A percentile compares a stretch with the other conserved stretches of the same genome.
Evolutionary conservation across 2,113 vertebrate genomes (phyloP).

Genomic region (Ursus arctos): DNA sequence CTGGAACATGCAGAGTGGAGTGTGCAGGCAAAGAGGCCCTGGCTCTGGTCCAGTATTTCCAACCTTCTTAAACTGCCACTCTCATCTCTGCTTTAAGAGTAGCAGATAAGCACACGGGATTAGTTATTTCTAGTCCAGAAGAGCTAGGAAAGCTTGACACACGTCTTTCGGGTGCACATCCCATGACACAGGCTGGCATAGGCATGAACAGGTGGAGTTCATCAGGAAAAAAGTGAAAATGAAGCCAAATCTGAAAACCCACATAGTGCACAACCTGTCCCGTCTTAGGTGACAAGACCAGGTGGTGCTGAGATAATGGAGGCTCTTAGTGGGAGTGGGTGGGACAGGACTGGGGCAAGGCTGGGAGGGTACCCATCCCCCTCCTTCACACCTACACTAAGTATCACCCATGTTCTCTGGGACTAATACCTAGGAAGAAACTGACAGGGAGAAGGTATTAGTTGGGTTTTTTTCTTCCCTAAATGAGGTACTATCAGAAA

Average conservation of each 20-base stretch:
- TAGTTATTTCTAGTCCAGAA: conserved; percentile 61
- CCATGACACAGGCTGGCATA: neutral
- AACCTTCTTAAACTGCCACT: conserved; percentile 85
- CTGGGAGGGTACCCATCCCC: neutral
- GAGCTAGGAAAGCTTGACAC: conserved; percentile 71
- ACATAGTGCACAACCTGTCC: neutral
- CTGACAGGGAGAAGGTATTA: neutral
- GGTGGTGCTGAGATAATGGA: conserved; percentile 45
- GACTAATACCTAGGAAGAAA: conserved; percentile 43
- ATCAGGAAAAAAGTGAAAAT: conserved; percentile 10
- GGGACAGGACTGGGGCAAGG: neutral
- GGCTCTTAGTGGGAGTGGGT: neutral
- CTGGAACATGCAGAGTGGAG: conserved; percentile 88
- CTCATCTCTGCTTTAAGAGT: conserved; percentile 75
- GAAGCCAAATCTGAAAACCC: conserved; percentile 34
- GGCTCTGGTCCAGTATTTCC: conserved; percentile 84
- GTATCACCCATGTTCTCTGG: neutral
- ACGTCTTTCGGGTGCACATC: neutral
- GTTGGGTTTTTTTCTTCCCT: neutral
- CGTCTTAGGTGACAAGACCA: conserved; percentile 32
- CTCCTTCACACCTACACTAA: neutral
- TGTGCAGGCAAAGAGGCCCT: conserved; percentile 84
- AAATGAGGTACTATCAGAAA: conserved; percentile 26
- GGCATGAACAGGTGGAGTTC: neutral
- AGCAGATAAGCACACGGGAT: conserved; percentile 80